Percentiles rank a stretch among this genome's conserved stretches.
Evolutionary conservation across 2,113 vertebrate genomes (phyloP).

Genomic region (Arizona elegans): DNA sequence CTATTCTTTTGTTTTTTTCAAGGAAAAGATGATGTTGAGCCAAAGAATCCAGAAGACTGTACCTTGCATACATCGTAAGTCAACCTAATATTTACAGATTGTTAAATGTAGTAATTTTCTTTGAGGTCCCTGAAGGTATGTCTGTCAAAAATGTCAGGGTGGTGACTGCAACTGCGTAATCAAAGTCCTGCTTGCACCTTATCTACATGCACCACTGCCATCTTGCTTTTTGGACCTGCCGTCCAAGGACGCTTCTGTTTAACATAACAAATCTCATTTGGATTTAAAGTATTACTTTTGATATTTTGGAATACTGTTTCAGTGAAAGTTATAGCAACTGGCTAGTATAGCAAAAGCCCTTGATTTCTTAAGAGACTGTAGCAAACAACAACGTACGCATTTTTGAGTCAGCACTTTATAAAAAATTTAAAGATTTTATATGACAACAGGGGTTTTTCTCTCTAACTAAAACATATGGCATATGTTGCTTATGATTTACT

Average conservation of each 20-base stretch:
- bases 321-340: conserved; percentile 54
- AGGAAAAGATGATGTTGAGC: conserved; percentile 83
- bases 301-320: conserved; percentile 43
- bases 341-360: conserved; percentile 45
- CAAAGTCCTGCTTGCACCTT: background rate
- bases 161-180: background rate
- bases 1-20: conserved; percentile 66
- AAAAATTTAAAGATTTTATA: conserved; percentile 39
- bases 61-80: conserved; percentile 96
- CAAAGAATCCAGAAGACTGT: conserved; percentile 79
- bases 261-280: conserved; percentile 28
- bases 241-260: conserved; percentile 5
- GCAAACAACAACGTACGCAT: conserved; percentile 31
- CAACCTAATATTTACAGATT: conserved; percentile 48
- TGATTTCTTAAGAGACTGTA: conserved; percentile 37
- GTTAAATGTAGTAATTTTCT: conserved; percentile 46
- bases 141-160: background rate
- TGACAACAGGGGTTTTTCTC: conserved; percentile 49
- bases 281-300: conserved; percentile 18
- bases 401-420: conserved; percentile 37
- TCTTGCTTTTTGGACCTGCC: background rate
- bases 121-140: background rate
- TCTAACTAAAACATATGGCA: conserved; percentile 48
- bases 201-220: background rate
- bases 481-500: conserved; percentile 49